phyloP scores from a whole-genome alignment of 1,140 invertebrate species.

The Acyrthosiphon pisum region DNA sequence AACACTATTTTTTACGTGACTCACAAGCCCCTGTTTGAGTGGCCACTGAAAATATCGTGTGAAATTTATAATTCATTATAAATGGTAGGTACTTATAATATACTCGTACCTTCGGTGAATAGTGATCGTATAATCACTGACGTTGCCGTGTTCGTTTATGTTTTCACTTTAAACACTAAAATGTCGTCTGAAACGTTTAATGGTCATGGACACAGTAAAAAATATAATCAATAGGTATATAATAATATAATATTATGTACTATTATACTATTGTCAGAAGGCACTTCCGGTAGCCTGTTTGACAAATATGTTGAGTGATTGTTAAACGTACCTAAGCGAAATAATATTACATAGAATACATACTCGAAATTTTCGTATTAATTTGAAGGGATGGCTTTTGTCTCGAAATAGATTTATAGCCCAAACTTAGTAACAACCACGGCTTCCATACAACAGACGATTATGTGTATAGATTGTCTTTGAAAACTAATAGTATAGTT shows the following conservation, averaged over 20 bases:
- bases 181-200: background rate
- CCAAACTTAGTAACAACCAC: background rate
- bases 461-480: background rate
- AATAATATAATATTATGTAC: background rate
- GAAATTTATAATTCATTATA: background rate
- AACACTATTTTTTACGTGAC: background rate
- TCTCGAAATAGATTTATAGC: background rate
- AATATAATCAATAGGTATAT: too few species aligned
- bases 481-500: background rate
- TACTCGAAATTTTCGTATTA: background rate
- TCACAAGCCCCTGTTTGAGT: background rate
- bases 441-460: background rate
- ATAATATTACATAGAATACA: background rate
- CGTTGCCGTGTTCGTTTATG: background rate
- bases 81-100: too few species aligned
- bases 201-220: background rate
- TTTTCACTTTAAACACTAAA: background rate
- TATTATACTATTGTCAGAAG: background rate
- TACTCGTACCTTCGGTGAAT: too few species aligned
- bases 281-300: background rate
- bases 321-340: background rate
- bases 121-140: too few species aligned
- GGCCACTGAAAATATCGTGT: background rate
- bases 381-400: background rate
- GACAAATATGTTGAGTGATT: background rate